Conservation (phyloP, 2,888 invertebrate genomes). For the Escarpia spicata region DNA sequence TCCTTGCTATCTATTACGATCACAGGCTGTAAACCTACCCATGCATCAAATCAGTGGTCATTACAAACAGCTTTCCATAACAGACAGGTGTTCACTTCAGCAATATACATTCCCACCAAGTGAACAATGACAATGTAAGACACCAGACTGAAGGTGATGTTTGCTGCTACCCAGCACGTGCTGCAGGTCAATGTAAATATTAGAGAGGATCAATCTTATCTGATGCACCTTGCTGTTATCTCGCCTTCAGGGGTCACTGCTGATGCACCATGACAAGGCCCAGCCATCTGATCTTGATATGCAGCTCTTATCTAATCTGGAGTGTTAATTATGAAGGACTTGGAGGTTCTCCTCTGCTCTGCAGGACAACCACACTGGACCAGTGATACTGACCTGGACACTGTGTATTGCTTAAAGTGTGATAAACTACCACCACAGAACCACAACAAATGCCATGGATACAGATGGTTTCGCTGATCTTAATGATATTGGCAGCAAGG, state of each 20-base stretch:
- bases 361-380: too few relatives aligned
- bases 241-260: not conserved
- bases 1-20: too few relatives aligned
- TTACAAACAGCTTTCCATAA: not conserved
- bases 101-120: not conserved
- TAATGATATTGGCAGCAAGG: not conserved
- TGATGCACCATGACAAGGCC: not conserved
- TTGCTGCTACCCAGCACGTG: not conserved
- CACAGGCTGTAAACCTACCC: too few relatives aligned
- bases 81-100: not conserved
- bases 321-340: not conserved
- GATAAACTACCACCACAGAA: not conserved
- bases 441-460: not conserved
- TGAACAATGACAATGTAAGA: not conserved
- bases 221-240: conserved; percentile 4
- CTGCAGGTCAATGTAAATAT: not conserved
- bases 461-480: not conserved
- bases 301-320: conserved; percentile 3
- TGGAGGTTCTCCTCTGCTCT: not conserved
- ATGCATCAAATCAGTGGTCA: not conserved
- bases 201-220: not conserved
- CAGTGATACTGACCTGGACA: not conserved
- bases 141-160: not conserved
- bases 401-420: not conserved
- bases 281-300: not conserved